Percentiles rank a stretch among this genome's conserved stretches.
Conservation (phyloP, 2,797 vertebrate genomes). For the Heteromormyrus szaboi region DNA sequence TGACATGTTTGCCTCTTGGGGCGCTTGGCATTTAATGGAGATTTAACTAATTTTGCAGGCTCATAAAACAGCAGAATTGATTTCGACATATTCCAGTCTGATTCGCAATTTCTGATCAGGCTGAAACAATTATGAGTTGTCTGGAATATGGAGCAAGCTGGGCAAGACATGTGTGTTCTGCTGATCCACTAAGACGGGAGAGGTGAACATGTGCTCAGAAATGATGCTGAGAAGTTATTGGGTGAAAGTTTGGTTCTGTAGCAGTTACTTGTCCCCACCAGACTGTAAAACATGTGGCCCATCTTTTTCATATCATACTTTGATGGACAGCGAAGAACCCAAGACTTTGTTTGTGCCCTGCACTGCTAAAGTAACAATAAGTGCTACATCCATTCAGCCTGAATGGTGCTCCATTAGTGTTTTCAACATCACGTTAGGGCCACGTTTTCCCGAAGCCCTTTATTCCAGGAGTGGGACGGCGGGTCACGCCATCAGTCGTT, state of each 20-base stretch:
- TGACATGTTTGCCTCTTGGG: neutral
- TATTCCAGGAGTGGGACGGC: neutral
- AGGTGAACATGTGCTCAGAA: neutral
- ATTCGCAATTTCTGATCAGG: neutral
- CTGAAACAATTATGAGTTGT: neutral
- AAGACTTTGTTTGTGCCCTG: neutral
- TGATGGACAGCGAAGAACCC: neutral
- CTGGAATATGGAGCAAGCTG: neutral
- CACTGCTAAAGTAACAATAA: neutral
- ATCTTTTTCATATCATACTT: neutral
- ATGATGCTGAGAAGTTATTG: neutral
- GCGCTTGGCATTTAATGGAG: neutral
- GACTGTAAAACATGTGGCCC: neutral
- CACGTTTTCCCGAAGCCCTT: neutral
- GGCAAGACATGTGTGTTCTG: neutral
- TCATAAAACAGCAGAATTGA: neutral
- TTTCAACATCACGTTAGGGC: neutral
- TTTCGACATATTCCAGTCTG: neutral
- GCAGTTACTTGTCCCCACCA: neutral
- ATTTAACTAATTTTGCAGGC: slow-evolving; percentile 5
- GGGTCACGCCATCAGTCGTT: neutral
- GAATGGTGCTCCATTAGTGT: neutral
- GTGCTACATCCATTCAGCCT: neutral
- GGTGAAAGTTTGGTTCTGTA: neutral
- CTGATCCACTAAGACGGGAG: neutral